Evolutionary conservation across 2,888 invertebrate species (phyloP).

Genomic region (Polyploca ridens): DNA sequence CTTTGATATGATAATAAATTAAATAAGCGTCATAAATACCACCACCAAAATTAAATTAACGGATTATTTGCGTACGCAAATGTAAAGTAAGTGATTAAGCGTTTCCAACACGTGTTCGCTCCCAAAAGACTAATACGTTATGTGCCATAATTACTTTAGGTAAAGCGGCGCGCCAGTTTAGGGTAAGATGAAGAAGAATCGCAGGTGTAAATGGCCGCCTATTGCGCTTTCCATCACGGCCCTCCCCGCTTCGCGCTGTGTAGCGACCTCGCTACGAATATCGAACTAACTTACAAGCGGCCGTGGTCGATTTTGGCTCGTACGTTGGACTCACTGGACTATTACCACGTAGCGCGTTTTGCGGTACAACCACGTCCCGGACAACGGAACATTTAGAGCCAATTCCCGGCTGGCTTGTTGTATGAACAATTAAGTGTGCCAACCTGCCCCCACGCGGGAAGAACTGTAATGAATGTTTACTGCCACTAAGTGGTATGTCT

Average conservation of each 20-base stretch:
- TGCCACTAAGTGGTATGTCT: conserved; percentile 64
- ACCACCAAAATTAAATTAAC: conserved; percentile 77
- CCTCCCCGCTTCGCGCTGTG: conserved; percentile 36
- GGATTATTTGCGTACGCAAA: conserved; percentile 81
- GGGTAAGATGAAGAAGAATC: conserved; percentile 82
- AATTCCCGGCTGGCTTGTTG: conserved; percentile 81
- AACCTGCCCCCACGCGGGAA: conserved; percentile 71
- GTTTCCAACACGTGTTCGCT: conserved; percentile 77
- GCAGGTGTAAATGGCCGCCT: conserved; percentile 80
- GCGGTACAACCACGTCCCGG: conserved; percentile 72
- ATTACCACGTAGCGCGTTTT: conserved; percentile 64
- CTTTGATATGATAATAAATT: conserved; percentile 81
- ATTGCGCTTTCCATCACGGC: conserved; percentile 77
- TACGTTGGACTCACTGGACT: conserved; percentile 44
- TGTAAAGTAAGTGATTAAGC: conserved; percentile 83
- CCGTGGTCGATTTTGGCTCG: conserved; percentile 66
- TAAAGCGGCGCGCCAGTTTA: conserved; percentile 77
- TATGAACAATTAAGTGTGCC: conserved; percentile 81
- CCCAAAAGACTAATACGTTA: conserved; percentile 83
- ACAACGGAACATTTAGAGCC: conserved; percentile 77
- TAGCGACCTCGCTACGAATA: conserved; percentile 43
- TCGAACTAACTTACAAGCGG: conserved; percentile 53
- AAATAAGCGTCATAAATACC: conserved; percentile 80
- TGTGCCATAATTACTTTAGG: conserved; percentile 81
- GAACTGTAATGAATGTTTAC: conserved; percentile 77